A percentile compares a stretch with the other conserved stretches of the same genome.
Conservation (phyloP, 2,888 invertebrate genomes). For the Cinara cedri region DNA sequence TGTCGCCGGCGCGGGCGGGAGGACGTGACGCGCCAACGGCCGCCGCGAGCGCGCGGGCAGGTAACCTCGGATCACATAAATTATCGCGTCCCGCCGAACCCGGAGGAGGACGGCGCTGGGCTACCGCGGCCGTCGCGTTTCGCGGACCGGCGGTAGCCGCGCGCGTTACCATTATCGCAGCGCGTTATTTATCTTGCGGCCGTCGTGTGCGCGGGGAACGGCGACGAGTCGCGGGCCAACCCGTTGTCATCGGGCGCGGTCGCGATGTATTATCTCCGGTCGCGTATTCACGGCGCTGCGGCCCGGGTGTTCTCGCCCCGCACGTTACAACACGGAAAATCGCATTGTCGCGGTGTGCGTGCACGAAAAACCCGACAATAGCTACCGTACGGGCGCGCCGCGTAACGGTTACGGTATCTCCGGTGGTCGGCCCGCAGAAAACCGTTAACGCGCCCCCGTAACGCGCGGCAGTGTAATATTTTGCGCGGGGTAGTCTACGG, state of each 20-base stretch:
- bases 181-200: too few relatives aligned
- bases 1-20: too few relatives aligned
- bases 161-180: background rate
- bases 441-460: slow-evolving; percentile 49
- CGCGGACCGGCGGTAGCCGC: too few relatives aligned
- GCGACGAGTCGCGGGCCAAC: too few relatives aligned
- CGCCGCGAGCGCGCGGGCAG: background rate
- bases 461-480: background rate
- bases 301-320: too few relatives aligned
- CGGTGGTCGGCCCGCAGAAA: slow-evolving; percentile 36
- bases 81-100: background rate
- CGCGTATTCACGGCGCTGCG: too few relatives aligned
- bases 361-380: too few relatives aligned
- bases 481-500: background rate
- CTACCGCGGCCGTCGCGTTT: slow-evolving; percentile 49
- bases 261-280: too few relatives aligned
- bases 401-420: slow-evolving; percentile 21
- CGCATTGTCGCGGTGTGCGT: background rate
- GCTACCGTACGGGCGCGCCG: background rate
- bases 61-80: background rate
- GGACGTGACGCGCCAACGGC: too few relatives aligned
- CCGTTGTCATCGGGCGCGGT: slow-evolving; percentile 40
- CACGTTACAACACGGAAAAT: too few relatives aligned
- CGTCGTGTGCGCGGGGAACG: slow-evolving; percentile 5
- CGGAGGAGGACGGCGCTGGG: slow-evolving; percentile 41